These are phyloP conservation scores for Autographa pulchrina DNA, from an alignment of 2,888 invertebrate species.

Conservation along the genomic window DNA sequence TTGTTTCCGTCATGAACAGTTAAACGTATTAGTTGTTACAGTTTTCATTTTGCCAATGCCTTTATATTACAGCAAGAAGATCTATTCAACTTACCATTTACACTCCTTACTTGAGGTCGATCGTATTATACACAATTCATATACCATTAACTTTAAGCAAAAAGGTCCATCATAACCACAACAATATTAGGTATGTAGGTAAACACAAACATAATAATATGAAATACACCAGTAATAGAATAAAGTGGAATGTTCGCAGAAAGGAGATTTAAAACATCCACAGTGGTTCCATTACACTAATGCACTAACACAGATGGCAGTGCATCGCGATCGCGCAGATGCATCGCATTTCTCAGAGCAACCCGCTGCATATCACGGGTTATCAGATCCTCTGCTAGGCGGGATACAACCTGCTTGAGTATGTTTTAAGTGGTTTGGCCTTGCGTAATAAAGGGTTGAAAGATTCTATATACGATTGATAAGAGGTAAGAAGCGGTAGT, in stretches of 20 bases:
- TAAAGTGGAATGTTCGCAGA: slow-evolving; percentile 22
- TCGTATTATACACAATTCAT: not conserved
- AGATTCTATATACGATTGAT: not conserved
- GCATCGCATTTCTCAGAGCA: slow-evolving; percentile 57
- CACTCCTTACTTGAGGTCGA: not conserved
- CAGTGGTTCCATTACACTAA: slow-evolving; percentile 56
- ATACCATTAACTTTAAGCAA: slow-evolving; percentile 16
- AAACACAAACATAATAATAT: not conserved
- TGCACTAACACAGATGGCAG: slow-evolving; percentile 55
- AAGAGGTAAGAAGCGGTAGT: too few relatives aligned
- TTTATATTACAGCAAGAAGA: too few relatives aligned
- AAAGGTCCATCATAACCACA: slow-evolving; percentile 8
- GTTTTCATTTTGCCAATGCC: too few relatives aligned
- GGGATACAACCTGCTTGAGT: not conserved
- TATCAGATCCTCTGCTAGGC: slow-evolving; percentile 35
- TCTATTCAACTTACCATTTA: too few relatives aligned
- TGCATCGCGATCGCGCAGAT: slow-evolving; percentile 36
- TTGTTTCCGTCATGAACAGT: not conserved
- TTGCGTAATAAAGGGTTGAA: not conserved
- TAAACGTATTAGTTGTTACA: too few relatives aligned
- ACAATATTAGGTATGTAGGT: too few relatives aligned
- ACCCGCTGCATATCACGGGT: slow-evolving; percentile 43
- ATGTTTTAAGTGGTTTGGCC: not conserved
- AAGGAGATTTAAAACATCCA: slow-evolving; percentile 17
- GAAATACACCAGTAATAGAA: slow-evolving; percentile 32